Base-by-base conservation (phyloP, 2,888 invertebrate genomes). In the Hydropsyche betteni region DNA sequence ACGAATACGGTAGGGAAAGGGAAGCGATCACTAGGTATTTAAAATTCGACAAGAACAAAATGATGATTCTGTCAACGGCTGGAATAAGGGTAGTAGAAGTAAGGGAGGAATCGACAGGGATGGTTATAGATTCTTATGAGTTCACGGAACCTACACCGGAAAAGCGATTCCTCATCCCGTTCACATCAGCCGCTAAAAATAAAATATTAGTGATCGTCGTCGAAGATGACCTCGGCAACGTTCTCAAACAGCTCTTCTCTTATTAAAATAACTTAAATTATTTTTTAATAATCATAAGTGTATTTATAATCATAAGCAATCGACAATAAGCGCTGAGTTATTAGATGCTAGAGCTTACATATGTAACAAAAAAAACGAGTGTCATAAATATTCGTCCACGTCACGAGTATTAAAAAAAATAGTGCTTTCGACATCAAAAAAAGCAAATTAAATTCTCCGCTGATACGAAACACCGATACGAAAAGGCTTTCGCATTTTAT, bases 11-110 rank as follows among this genome's bases (percentile, higher is more conserved):
- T 16, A 85, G 88, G 82, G 88, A 88, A 81, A 84, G 88, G 80
- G 87, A 88, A 83, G 86, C 87, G 1, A 87, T 87, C 76, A 87
- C 87, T 16, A 84, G 87, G 82, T 88, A 87, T 81, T 81, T 87
- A 58, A 87, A 87, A 82, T 87, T 88, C 81, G 88, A 88, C 80
- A 87, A 86, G 82, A 88, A 88, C 80, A 89, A 88, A 83, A 88
- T 88, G 85, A 84, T 90, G 83, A 87, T 92, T 36, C 87, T 87
- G 81, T 91, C 91, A 7, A 89, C 89, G 74, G 87, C 87, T 58
- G 91, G 91, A 12, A 86, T 92, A 75, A 85, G 91, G 81, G 90
- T 91, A 75, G 88, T 92, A 53, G 91, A 92, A 87, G 87, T 92
- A 36, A 85, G 92, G 82, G 88, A 87, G 80, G 88, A 89, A 80